Evolutionary conservation across 2,888 invertebrate genomes (phyloP), one percentile per base, ranked within the genome.

Genomic region (Ennomos erosarius): DNA sequence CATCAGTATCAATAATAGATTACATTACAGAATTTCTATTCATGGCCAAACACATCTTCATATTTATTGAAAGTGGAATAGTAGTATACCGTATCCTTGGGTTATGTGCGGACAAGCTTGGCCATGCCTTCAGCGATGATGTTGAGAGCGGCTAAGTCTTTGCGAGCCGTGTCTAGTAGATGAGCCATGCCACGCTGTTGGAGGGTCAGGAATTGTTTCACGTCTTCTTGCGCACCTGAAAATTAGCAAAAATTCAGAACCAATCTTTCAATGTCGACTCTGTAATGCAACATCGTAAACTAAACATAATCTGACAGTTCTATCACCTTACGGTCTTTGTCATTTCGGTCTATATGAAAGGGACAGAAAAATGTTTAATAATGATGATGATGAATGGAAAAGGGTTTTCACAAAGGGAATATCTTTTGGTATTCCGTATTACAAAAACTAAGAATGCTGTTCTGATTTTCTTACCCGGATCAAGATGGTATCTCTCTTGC

Each of bases 141-240:
- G 79, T 96, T 95, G 58, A 98, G 89, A 33, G 96, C 95, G 52
- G 95, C 94, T 62, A 96, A 82, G 82, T 98, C 98, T 50, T 95
- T 94, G 68, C 96, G 96, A 34, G 98, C 95, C 0, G 97, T 97
- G 57, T 96, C 95, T 64, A 98, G 95, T 13, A 99, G 90, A 74
- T 98, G 97, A 34, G 96, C 94, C 92, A 99, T 96, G 0, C 98
- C 98, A 62, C 96, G 95, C 80, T 99, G 98, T 78, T 99, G 97
- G 90, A 98, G 95, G 46, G 94, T 93, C 56, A 99, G 87, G 85
- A 98, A 97, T 90, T 97, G 94, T 67, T 94, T 95, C 79, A 96
- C 93, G 77, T 96, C 95, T 68, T 95, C 95, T 84, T 95, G 95
- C 4, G 94, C 94, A 70, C 94, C 94, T 82, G 79, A 26, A 26